phyloP scores from a whole-genome alignment of 2,888 invertebrate genomes.

The Melipona beecheii region DNA sequence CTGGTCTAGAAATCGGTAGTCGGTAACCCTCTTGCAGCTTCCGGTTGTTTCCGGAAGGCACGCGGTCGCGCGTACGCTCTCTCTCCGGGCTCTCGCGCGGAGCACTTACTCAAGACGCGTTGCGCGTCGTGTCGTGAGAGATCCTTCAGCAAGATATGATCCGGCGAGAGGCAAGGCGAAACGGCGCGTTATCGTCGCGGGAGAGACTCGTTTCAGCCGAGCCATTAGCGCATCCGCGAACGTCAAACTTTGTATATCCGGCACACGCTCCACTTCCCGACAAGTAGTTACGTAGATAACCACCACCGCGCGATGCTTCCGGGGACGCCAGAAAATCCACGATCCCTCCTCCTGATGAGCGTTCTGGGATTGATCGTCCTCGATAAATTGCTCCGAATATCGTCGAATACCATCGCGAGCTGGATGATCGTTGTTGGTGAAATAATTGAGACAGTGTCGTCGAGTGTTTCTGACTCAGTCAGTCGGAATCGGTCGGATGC shows the following conservation, averaged over 20 bases:
- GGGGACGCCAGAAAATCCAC: conserved; percentile 20
- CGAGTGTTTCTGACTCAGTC: background rate
- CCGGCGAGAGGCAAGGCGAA: conserved; percentile 53
- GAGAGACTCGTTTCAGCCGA: conserved; percentile 64
- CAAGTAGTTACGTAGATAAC: conserved; percentile 63
- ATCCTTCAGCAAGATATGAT: conserved; percentile 68
- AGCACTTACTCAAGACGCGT: conserved; percentile 61
- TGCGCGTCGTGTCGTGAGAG: conserved; percentile 61
- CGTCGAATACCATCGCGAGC: background rate
- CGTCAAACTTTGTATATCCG: conserved; percentile 69
- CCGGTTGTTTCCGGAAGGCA: background rate
- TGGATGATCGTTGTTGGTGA: background rate
- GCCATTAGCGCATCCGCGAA: conserved; percentile 69
- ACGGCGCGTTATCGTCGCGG: conserved; percentile 61
- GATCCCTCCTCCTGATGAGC: conserved; percentile 35
- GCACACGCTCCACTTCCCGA: conserved; percentile 51
- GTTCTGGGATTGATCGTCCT: conserved; percentile 3
- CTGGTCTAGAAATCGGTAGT: background rate
- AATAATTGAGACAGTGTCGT: background rate
- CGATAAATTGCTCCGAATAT: background rate
- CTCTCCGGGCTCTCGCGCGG: conserved; percentile 1
- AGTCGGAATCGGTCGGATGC: too few species aligned
- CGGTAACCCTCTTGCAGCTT: background rate
- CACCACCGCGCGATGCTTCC: conserved; percentile 30
- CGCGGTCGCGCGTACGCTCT: background rate